phyloP scores from a whole-genome alignment of 2,113 vertebrate genomes.

The rat (Rattus norvegicus) region DNA sequence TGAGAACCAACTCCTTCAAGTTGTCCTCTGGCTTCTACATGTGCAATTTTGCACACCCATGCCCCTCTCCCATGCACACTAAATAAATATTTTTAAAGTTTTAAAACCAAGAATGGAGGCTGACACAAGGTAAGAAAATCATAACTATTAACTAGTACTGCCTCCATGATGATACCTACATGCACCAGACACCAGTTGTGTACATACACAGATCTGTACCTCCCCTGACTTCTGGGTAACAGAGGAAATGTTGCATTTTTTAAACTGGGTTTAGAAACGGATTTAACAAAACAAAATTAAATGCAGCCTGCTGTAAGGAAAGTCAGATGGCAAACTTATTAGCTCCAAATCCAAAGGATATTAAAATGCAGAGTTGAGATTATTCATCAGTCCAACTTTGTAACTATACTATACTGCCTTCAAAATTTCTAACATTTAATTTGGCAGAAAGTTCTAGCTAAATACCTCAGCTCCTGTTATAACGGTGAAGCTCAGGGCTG shows the following conservation, averaged over 20 bases:
- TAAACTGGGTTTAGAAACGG: neutral
- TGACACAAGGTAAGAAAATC: neutral
- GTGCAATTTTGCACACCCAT: neutral
- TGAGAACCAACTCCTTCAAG: neutral
- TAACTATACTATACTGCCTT: constrained; percentile 26
- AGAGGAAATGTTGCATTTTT: neutral
- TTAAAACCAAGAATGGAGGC: neutral
- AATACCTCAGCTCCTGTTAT: constrained; percentile 39
- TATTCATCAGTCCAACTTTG: constrained; percentile 40
- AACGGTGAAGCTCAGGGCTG: constrained; percentile 34
- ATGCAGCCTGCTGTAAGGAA: constrained; percentile 10
- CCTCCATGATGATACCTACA: neutral
- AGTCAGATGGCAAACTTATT: constrained; percentile 42
- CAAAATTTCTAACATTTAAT: constrained; percentile 24
- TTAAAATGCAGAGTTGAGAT: constrained; percentile 42
- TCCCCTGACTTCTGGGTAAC: neutral
- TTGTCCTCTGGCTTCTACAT: neutral
- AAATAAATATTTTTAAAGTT: neutral
- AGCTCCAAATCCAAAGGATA: constrained; percentile 17
- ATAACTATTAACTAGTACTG: neutral
- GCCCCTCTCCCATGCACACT: neutral
- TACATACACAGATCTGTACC: neutral
- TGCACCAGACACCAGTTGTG: neutral
- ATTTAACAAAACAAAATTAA: constrained; percentile 51
- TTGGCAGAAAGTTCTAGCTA: constrained; percentile 56